phyloP scores from a whole-genome alignment of 2,113 vertebrate genomes.

The Lipophrys pholis region DNA sequence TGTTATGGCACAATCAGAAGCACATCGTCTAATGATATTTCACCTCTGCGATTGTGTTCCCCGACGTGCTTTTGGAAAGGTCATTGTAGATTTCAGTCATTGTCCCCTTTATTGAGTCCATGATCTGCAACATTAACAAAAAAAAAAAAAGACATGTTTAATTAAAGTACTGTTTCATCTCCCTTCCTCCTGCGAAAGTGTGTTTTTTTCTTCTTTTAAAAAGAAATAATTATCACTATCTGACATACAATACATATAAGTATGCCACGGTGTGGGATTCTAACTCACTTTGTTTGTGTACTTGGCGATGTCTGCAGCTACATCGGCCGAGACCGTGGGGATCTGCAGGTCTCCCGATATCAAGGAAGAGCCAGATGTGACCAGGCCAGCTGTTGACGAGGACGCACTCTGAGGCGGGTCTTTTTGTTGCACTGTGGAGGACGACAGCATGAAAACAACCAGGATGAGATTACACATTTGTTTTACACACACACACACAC shows the following conservation, averaged over 20 bases:
- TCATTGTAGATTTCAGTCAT: conserved; percentile 99
- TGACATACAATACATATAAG: background rate
- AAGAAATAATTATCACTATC: background rate
- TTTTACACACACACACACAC: no score
- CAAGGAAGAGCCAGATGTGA: conserved; percentile 82
- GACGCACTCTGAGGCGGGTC: conserved; percentile 90
- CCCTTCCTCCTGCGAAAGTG: background rate
- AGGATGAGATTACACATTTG: background rate
- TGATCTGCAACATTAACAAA: conserved; percentile 87
- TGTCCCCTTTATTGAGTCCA: conserved; percentile 98
- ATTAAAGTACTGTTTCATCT: background rate
- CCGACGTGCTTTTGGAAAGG: conserved; percentile 95
- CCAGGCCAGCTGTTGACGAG: conserved; percentile 88
- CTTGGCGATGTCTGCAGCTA: conserved; percentile 96
- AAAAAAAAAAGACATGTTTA: conserved; percentile 3
- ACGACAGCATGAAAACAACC: conserved; percentile 14
- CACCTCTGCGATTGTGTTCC: conserved; percentile 97
- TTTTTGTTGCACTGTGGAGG: conserved; percentile 91
- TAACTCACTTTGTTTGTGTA: conserved; percentile 94
- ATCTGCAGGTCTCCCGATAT: conserved; percentile 89
- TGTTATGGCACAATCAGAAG: background rate
- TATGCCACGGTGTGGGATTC: background rate
- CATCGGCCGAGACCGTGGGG: conserved; percentile 93
- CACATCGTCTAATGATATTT: background rate
- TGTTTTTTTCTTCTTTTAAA: no score